Evolutionary conservation across 2,113 vertebrate species (phyloP).

Genomic region (Prunella fulvescens): DNA sequence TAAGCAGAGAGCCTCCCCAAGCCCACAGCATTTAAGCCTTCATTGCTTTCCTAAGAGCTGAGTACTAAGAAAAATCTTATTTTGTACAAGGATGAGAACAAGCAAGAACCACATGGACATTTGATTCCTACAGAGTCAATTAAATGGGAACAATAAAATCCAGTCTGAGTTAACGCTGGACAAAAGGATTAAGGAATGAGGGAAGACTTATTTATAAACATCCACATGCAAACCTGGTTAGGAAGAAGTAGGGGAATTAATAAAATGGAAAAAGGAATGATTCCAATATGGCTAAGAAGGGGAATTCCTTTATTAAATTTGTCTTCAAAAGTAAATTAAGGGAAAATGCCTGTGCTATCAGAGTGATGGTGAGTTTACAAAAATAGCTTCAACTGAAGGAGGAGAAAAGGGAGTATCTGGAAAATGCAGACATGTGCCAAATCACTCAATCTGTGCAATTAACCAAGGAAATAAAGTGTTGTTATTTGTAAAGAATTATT

Average conservation of each 20-base stretch:
- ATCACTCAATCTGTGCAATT: slow-evolving; percentile 65
- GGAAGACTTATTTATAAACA: slow-evolving; percentile 38
- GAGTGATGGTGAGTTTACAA: slow-evolving; percentile 39
- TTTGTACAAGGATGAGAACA: background rate
- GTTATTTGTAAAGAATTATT: slow-evolving; percentile 16
- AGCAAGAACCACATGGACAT: background rate
- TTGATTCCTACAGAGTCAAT: slow-evolving; percentile 47
- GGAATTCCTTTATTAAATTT: slow-evolving; percentile 67
- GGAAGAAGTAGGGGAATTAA: slow-evolving; percentile 40
- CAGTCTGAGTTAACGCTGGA: background rate
- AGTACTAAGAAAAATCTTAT: background rate
- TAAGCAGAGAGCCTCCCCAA: background rate
- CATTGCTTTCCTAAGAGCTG: background rate
- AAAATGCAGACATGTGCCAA: slow-evolving; percentile 53
- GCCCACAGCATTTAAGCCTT: background rate
- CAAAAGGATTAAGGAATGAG: slow-evolving; percentile 56
- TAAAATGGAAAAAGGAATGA: slow-evolving; percentile 43
- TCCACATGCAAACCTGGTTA: slow-evolving; percentile 25
- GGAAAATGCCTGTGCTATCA: slow-evolving; percentile 12
- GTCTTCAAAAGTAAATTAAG: slow-evolving; percentile 57
- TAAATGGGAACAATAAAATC: slow-evolving; percentile 51
- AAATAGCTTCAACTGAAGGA: slow-evolving; percentile 35
- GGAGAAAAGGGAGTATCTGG: slow-evolving; percentile 35
- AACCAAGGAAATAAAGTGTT: slow-evolving; percentile 28
- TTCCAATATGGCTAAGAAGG: slow-evolving; percentile 34